Base-by-base conservation (phyloP, 2,888 invertebrate genomes). In the Dryobotodes eremita region DNA sequence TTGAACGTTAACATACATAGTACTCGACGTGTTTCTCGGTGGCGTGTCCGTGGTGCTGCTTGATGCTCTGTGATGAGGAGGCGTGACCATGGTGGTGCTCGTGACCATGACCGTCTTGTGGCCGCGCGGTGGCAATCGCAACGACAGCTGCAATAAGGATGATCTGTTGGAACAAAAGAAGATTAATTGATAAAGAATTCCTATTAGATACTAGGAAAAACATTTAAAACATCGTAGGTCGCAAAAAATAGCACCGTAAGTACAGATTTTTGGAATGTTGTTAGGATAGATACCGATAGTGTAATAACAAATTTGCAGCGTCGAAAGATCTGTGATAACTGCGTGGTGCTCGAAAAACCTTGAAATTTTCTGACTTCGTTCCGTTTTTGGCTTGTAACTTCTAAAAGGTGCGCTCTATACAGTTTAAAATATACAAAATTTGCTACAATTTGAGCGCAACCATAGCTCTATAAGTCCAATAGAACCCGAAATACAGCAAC, bases 41-140 rank as follows among this genome's bases (percentile, higher is more conserved):
- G 31, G 86, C 87, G n/a, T 92, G 86, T n/a, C 86, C 90, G 76
- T 92, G 92, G 80, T 93, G 91, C 75, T 91, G 90, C 46, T 89
- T 87, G 75, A 94, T 89, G 83, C 89, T 92, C 79, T 94, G 94
- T 5, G 93, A 92, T 7, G 92, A 92, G 66, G 81, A 89, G 13
- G 89, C 89, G 93, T 90, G 89, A 15, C 83, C 87, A 61, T 91
- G 86, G 8, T 84, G 81, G 11, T 89, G 79, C 3, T 75, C 13
- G 46, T 76, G 42, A 42, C 42, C 42, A 42, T 42, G 42, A 7
- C 42, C 5, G 42, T 42, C 42, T 42, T 42, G 42, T 42, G 42
- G 42, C 42, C 42, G 42, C 42, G 42, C 42, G 42, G 42, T 7
- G 42, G 42, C 5, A 42, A 42, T 42, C 42, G 42, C 42, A 42